Percentiles rank a stretch among this genome's conserved stretches.
phyloP scores from a whole-genome alignment of 2,888 invertebrate species.

The Cheilosia soror region DNA sequence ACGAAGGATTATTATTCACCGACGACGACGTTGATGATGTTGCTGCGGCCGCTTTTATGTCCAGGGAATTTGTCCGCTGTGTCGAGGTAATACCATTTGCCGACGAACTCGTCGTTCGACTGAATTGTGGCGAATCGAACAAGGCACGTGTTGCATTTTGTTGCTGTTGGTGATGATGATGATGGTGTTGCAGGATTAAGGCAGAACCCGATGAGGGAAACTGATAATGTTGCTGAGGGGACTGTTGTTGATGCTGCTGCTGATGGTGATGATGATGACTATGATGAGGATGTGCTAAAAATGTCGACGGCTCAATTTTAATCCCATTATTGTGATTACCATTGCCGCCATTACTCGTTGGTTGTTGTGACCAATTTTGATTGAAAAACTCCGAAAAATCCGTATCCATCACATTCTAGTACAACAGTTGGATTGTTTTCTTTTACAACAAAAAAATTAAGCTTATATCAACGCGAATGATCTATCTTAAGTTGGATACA shows the following conservation, averaged over 20 bases:
- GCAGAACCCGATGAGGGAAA: slow-evolving; percentile 60
- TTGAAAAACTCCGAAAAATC: slow-evolving; percentile 78
- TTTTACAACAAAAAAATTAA: slow-evolving; percentile 12
- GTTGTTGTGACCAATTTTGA: slow-evolving; percentile 76
- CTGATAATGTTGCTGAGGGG: slow-evolving; percentile 48
- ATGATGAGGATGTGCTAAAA: slow-evolving; percentile 52
- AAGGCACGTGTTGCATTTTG: slow-evolving; percentile 75
- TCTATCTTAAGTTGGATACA: slow-evolving; percentile 75
- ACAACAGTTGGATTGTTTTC: slow-evolving; percentile 57
- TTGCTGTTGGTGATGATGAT: slow-evolving; percentile 67
- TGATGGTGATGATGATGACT: slow-evolving; percentile 50
- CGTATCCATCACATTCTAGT: slow-evolving; percentile 78
- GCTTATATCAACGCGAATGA: neutral
- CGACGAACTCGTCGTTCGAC: slow-evolving; percentile 69
- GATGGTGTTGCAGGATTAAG: slow-evolving; percentile 67
- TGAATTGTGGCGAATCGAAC: slow-evolving; percentile 76
- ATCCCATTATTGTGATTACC: slow-evolving; percentile 73
- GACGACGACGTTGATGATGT: slow-evolving; percentile 55
- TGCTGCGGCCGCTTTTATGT: slow-evolving; percentile 66
- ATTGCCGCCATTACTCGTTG: slow-evolving; percentile 56
- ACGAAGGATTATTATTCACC: slow-evolving; percentile 53
- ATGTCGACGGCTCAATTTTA: slow-evolving; percentile 76
- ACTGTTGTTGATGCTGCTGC: slow-evolving; percentile 53
- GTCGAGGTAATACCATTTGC: slow-evolving; percentile 75
- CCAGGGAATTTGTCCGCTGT: slow-evolving; percentile 61